Conservation (phyloP, 2,888 invertebrate species). For the Chymomyza caudatula region DNA sequence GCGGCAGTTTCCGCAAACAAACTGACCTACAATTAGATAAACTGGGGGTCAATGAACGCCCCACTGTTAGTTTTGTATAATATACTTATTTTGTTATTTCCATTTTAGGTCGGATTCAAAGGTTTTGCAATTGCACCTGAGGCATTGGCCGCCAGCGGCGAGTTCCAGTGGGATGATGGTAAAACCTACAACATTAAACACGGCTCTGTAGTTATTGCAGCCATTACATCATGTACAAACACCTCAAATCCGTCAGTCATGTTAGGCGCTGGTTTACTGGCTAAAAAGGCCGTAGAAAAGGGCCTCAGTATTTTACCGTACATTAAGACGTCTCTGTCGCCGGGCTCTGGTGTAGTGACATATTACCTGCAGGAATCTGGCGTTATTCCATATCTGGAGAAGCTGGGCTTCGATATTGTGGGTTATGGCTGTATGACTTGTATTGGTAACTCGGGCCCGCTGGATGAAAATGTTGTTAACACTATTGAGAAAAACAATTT, state of each 20-base stretch:
- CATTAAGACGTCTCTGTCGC: constrained; percentile 97
- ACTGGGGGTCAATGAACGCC: constrained; percentile 54
- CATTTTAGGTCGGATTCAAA: constrained; percentile 90
- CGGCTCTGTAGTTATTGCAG: constrained; percentile 97
- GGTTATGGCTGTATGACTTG: constrained; percentile 99
- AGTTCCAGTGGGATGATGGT: constrained; percentile 88
- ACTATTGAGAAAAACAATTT: constrained; percentile 96
- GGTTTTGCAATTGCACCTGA: constrained; percentile 88
- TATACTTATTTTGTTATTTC: constrained; percentile 11
- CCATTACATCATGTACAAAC: constrained; percentile 98
- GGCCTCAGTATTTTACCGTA: constrained; percentile 94
- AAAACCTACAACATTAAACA: constrained; percentile 88
- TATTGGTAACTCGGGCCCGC: constrained; percentile 98
- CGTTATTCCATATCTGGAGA: constrained; percentile 90
- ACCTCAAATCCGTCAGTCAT: constrained; percentile 99
- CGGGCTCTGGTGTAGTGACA: constrained; percentile 96
- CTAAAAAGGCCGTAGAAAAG: constrained; percentile 94
- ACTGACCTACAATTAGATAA: constrained; percentile 62
- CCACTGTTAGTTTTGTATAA: constrained; percentile 7
- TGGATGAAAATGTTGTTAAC: constrained; percentile 93
- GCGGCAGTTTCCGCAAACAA: constrained; percentile 58
- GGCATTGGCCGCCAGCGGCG: constrained; percentile 82
- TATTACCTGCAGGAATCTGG: constrained; percentile 90
- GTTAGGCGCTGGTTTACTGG: constrained; percentile 96
- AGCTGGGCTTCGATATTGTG: constrained; percentile 94